A percentile compares a stretch with the other conserved stretches of the same genome.
These are phyloP conservation scores for Lasioglossum lativentre DNA, from an alignment of 2,888 invertebrate genomes.

Conservation along the genomic window DNA sequence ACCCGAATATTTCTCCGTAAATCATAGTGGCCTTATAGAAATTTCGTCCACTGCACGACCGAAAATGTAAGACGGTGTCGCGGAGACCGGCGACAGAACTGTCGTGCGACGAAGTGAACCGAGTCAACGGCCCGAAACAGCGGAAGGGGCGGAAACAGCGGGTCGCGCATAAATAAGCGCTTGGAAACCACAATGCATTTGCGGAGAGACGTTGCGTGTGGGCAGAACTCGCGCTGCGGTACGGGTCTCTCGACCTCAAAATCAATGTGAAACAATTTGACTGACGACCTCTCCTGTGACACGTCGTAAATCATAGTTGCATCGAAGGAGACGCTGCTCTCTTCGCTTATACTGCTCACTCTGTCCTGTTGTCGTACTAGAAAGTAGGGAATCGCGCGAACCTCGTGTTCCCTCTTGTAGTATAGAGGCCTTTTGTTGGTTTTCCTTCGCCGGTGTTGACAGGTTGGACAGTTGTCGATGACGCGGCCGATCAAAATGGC, in stretches of 20 bases:
- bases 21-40: background rate
- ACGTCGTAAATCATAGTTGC: conserved; percentile 64
- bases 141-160: conserved; percentile 77
- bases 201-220: conserved; percentile 72
- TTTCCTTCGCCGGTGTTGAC: conserved; percentile 12
- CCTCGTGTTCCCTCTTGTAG: background rate
- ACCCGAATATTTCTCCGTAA: background rate
- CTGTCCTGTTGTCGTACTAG: conserved; percentile 5
- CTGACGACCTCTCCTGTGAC: conserved; percentile 68
- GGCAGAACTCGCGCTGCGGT: conserved; percentile 61
- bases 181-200: conserved; percentile 73
- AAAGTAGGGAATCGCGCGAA: conserved; percentile 33
- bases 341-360: conserved; percentile 18
- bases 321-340: conserved; percentile 50
- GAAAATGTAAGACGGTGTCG: background rate
- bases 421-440: background rate
- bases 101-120: conserved; percentile 70
- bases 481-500: background rate
- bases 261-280: conserved; percentile 74
- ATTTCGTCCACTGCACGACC: background rate
- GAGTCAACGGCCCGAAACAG: conserved; percentile 77
- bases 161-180: conserved; percentile 77
- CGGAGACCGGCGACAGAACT: conserved; percentile 66
- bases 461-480: conserved; percentile 1
- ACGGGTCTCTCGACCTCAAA: conserved; percentile 68